Evolutionary conservation across 2,888 invertebrate genomes (phyloP).

Genomic region (Stenolophus ochropezus): DNA sequence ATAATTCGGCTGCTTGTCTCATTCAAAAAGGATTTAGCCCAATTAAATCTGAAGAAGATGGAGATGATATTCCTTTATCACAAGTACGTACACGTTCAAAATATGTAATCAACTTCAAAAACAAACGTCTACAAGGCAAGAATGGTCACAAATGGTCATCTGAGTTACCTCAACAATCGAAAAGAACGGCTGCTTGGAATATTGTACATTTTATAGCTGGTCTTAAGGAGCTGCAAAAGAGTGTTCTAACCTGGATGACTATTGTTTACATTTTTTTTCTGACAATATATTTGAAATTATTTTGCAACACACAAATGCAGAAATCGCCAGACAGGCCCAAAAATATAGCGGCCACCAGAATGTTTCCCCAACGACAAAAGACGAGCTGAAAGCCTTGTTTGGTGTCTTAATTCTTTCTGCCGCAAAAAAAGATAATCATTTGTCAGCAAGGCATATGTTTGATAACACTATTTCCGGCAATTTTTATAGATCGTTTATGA

Average conservation of each 20-base stretch:
- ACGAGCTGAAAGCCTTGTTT: background rate
- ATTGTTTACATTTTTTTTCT: background rate
- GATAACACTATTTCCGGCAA: background rate
- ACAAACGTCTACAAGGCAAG: conserved; percentile 51
- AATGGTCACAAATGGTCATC: conserved; percentile 61
- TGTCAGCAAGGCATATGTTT: background rate
- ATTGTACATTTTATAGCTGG: conserved; percentile 61
- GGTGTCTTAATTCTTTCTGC: conserved; percentile 49
- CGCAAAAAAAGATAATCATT: conserved; percentile 44
- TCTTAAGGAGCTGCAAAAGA: conserved; percentile 50
- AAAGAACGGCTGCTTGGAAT: conserved; percentile 45
- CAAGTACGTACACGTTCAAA: background rate
- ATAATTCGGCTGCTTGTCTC: background rate
- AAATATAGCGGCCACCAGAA: conserved; percentile 53
- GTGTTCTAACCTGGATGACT: background rate
- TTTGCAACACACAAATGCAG: conserved; percentile 41
- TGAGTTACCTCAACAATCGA: conserved; percentile 38
- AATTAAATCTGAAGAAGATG: background rate
- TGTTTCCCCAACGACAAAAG: conserved; percentile 25
- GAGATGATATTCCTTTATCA: background rate
- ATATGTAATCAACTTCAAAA: background rate
- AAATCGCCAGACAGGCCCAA: conserved; percentile 5
- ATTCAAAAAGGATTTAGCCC: background rate
- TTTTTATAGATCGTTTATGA: conserved; percentile 61
- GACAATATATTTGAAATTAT: background rate